Evolutionary conservation across 2,888 invertebrate species (phyloP), one percentile per base, ranked within the genome.

Genomic region (Bellardia bayeri): DNA sequence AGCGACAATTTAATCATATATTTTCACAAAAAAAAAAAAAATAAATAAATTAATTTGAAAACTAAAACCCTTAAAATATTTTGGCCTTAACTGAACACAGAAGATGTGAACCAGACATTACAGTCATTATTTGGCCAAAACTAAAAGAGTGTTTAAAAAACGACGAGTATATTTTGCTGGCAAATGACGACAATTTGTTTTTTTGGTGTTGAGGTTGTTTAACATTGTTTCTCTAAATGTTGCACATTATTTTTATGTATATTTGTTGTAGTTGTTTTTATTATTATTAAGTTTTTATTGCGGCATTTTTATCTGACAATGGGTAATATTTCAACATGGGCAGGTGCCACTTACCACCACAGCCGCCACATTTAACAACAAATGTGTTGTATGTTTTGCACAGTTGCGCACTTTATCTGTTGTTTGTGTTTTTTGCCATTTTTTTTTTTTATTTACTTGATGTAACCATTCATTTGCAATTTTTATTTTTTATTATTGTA

Each of bases 181-280:
- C 45, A 84, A 87, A 87, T 87, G 87, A 87, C 84, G 66, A 84
- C 87, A 87, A 84, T 84, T 84, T 85, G 74, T 85, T 68, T 51
- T 80, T 81, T 83, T 64, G 64, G 66, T 68, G 80, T 81, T 81
- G 66, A 87, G 83, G 80, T 87, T 84, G 78, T 87, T 84, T 72
- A 80, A 66, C 71, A 83, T 83, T 83, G 74, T 81, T 83, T 81
- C 83, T 51, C 33, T 54, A 79, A 86, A 86, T 76, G 76, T 83
- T 83, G 63, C 42, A 45, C 54, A 78, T 71, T 75, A 63, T 63
- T 33, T 61, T 61, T 61, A 6, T 14, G 16, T 63, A 11, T 79
- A 42, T 42, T 54, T 63, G 42, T 66, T 37, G 45, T 61, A 23
- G 58, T 42, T 61, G 37, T 66, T 58, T 49, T 68, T 71, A 61